Conservation (phyloP, 2,113 vertebrate species). For the Crocuta crocuta region DNA sequence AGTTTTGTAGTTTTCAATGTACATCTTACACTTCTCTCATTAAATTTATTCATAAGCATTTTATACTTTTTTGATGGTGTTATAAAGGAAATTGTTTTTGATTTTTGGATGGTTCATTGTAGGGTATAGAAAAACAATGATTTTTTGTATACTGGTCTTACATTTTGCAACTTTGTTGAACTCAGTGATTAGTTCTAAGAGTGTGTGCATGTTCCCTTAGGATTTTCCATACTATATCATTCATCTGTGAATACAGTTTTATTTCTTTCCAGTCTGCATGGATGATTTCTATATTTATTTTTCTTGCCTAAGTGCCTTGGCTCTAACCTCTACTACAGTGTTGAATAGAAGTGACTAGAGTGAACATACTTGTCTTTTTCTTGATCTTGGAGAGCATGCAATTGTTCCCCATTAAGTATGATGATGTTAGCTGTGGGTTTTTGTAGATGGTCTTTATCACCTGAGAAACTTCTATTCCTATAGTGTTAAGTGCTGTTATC, state of each 20-base stretch:
- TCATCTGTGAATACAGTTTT: slow-evolving; percentile 34
- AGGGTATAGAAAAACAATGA: not conserved
- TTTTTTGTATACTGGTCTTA: not conserved
- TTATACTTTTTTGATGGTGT: slow-evolving; percentile 32
- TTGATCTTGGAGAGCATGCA: not conserved
- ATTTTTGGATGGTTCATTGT: slow-evolving; percentile 11
- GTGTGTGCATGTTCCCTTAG: not conserved
- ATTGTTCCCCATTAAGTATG: not conserved
- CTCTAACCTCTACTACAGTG: not conserved
- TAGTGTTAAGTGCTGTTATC: not conserved
- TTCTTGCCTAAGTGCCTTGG: not conserved
- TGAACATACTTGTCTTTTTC: slow-evolving; percentile 2
- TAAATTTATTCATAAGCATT: slow-evolving; percentile 28
- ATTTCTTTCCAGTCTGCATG: slow-evolving; percentile 10
- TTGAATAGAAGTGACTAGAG: not conserved
- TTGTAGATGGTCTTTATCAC: not conserved
- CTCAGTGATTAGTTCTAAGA: not conserved
- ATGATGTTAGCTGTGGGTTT: not conserved
- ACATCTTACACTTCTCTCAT: not conserved
- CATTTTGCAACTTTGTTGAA: not conserved
- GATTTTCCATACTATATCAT: not conserved
- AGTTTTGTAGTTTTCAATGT: not conserved
- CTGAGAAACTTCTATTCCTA: slow-evolving; percentile 8
- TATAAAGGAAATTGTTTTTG: not conserved
- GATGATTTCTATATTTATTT: not conserved